These are phyloP conservation scores for Dicyrtoma fusca DNA, from an alignment of 2,888 invertebrate genomes.

Conservation along the genomic window DNA sequence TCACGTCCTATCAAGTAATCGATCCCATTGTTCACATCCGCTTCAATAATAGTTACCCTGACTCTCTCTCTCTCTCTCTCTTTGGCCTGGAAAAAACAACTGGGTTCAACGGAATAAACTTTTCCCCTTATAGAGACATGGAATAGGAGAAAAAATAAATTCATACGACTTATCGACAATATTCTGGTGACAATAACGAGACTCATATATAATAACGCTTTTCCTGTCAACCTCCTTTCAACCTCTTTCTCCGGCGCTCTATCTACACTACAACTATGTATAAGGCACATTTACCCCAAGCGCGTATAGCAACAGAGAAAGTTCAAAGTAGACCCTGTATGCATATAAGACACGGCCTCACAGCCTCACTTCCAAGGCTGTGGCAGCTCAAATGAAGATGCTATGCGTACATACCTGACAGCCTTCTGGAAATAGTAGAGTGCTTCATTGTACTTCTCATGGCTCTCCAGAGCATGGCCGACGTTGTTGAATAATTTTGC, in stretches of 20 bases:
- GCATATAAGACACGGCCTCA: background rate
- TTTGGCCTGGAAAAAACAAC: slow-evolving; percentile 3
- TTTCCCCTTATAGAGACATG: background rate
- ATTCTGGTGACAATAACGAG: background rate
- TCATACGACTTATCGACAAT: slow-evolving; percentile 29
- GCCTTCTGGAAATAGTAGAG: slow-evolving; percentile 89
- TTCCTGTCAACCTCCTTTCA: slow-evolving; percentile 1
- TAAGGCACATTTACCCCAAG: too few species aligned
- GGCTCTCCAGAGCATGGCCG: slow-evolving; percentile 89
- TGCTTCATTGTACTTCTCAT: slow-evolving; percentile 73
- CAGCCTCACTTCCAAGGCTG: too few species aligned
- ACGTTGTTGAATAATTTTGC: slow-evolving; percentile 97
- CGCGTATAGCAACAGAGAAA: too few species aligned
- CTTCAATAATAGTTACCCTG: slow-evolving; percentile 35
- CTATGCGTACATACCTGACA: slow-evolving; percentile 64
- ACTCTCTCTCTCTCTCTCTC: slow-evolving; percentile 15
- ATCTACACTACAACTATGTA: too few species aligned
- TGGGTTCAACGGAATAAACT: slow-evolving; percentile 9
- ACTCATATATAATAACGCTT: slow-evolving; percentile 4
- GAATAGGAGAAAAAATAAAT: background rate
- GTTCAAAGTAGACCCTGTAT: too few species aligned
- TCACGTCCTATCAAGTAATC: slow-evolving; percentile 26
- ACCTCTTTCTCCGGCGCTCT: too few species aligned
- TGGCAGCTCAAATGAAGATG: background rate
- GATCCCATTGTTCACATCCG: slow-evolving; percentile 31